A percentile compares a stretch with the other conserved stretches of the same genome.
Evolutionary conservation across 2,113 vertebrate species (phyloP).

Genomic region (Hippoglossus stenolepis): DNA sequence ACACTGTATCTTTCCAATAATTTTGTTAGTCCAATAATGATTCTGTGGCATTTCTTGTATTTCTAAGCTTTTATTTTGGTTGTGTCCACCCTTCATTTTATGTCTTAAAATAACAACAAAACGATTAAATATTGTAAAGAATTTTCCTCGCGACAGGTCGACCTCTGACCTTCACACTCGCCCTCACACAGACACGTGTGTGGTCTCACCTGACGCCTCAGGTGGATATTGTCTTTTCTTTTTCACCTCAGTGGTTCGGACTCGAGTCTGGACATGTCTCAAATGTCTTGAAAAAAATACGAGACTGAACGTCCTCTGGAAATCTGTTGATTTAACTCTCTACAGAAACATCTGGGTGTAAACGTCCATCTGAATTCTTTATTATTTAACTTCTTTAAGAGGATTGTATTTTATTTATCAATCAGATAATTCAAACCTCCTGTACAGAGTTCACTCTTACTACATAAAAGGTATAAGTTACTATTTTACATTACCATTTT

Average conservation of each 20-base stretch:
- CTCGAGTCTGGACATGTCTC: background rate
- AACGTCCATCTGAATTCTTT: too few species aligned
- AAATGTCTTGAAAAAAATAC: too few species aligned
- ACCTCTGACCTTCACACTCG: constrained; percentile 24
- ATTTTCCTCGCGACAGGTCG: background rate
- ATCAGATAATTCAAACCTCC: too few species aligned
- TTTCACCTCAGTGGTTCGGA: background rate
- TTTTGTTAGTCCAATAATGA: background rate
- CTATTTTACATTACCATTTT: too few species aligned
- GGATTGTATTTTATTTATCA: too few species aligned
- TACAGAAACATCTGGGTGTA: too few species aligned
- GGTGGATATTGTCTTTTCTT: background rate
- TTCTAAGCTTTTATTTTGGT: background rate
- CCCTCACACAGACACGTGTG: background rate
- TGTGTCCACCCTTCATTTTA: background rate
- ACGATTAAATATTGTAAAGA: background rate
- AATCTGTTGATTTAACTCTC: too few species aligned
- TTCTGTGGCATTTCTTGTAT: background rate
- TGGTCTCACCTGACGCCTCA: constrained; percentile 9
- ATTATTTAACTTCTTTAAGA: too few species aligned
- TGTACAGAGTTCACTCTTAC: too few species aligned
- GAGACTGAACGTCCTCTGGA: background rate
- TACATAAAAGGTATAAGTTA: too few species aligned
- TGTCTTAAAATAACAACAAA: background rate
- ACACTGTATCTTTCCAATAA: background rate